These are phyloP conservation scores for Elephantulus edwardii DNA, from an alignment of 2,113 vertebrate genomes.

Conservation along the genomic window DNA sequence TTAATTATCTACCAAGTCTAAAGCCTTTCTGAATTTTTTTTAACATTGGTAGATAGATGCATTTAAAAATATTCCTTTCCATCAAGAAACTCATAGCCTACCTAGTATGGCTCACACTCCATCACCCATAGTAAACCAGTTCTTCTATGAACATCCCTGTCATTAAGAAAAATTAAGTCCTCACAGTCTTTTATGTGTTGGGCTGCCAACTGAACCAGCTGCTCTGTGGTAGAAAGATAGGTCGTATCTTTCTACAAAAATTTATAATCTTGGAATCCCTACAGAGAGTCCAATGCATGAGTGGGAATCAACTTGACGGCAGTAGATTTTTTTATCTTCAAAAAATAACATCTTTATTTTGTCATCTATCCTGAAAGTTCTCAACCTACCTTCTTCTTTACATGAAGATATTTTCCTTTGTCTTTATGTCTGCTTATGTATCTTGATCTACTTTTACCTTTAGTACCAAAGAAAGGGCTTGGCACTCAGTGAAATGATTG, in stretches of 20 bases:
- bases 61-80: not conserved
- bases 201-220: too few relatives aligned
- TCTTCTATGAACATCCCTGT: not conserved
- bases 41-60: not conserved
- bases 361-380: not conserved
- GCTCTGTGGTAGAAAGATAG: too few relatives aligned
- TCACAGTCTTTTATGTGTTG: too few relatives aligned
- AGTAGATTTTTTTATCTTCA: not conserved
- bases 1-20: not conserved
- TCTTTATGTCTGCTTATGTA: not conserved
- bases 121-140: not conserved
- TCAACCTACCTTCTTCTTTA: slow-evolving; percentile 8
- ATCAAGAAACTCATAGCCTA: not conserved
- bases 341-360: too few relatives aligned
- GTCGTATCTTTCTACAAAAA: too few relatives aligned
- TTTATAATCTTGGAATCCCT: too few relatives aligned
- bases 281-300: too few relatives aligned
- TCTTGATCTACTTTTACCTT: slow-evolving; percentile 5
- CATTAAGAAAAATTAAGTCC: too few relatives aligned
- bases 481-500: not conserved
- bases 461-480: not conserved
- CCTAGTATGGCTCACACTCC: not conserved
- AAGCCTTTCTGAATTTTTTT: not conserved
- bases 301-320: too few relatives aligned
- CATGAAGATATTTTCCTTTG: not conserved